phyloP scores from a whole-genome alignment of 2,797 vertebrate species.

The Paguma larvata region DNA sequence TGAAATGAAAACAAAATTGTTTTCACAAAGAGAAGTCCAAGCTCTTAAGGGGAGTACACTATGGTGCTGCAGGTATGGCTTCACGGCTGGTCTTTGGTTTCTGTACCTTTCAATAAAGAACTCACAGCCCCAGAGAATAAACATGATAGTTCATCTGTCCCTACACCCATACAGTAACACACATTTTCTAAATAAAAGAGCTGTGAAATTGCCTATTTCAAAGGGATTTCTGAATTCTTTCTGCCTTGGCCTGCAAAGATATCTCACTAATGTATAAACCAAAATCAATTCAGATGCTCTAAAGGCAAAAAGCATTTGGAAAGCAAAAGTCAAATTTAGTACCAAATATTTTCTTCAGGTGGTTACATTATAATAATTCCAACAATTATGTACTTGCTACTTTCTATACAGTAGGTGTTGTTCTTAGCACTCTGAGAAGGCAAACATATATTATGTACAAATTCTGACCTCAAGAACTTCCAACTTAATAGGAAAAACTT shows the following conservation, averaged over 20 bases:
- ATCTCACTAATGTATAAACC: background rate
- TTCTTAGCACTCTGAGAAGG: background rate
- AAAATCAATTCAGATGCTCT: background rate
- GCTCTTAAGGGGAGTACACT: too few species aligned
- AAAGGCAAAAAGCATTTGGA: background rate
- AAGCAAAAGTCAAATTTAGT: background rate
- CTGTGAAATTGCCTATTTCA: background rate
- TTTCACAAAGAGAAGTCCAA: background rate
- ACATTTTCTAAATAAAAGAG: background rate
- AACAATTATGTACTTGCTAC: background rate
- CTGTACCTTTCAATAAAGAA: background rate
- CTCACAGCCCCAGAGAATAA: background rate
- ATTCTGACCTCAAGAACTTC: background rate
- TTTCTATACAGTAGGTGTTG: background rate
- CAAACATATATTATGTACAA: background rate
- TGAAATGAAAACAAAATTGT: background rate
- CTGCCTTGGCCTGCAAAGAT: background rate
- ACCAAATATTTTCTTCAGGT: background rate
- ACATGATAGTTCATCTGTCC: background rate
- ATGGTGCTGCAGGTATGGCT: background rate
- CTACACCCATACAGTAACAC: background rate
- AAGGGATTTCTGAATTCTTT: background rate
- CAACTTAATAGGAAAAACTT: background rate
- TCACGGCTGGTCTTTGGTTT: background rate
- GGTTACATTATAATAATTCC: background rate